Evolutionary conservation across 2,888 invertebrate genomes (phyloP).

Genomic region (Strigamia maritima): DNA sequence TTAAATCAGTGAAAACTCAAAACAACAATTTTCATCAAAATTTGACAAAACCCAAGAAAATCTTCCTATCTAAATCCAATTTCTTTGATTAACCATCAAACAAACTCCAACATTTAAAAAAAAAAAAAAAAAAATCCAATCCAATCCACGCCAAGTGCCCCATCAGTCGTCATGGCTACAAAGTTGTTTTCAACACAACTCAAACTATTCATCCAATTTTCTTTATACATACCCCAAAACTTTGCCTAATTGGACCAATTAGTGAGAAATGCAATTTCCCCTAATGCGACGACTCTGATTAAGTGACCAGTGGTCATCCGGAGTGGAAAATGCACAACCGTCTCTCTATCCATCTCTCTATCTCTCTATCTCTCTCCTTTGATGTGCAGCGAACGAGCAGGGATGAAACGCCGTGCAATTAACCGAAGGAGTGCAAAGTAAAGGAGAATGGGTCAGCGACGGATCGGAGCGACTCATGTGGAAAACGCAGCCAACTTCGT

Average conservation of each 20-base stretch:
- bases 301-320: background rate
- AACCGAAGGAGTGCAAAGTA: background rate
- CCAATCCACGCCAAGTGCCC: too few relatives aligned
- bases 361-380: background rate
- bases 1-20: too few relatives aligned
- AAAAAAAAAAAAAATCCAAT: too few relatives aligned
- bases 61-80: too few relatives aligned
- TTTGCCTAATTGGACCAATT: background rate
- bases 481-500: background rate
- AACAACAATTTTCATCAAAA: too few relatives aligned
- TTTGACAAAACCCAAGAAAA: too few relatives aligned
- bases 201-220: background rate
- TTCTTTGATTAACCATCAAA: too few relatives aligned
- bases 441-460: background rate
- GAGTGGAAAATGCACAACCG: background rate
- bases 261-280: background rate
- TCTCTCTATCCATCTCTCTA: too few relatives aligned
- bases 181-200: background rate
- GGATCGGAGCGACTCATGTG: background rate
- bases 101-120: too few relatives aligned
- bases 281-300: background rate
- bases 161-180: background rate
- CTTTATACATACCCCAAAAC: background rate
- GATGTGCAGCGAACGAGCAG: background rate
- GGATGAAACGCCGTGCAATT: background rate